Conservation (phyloP, 2,113 vertebrate genomes). For the Emydocephalus ijimae region DNA sequence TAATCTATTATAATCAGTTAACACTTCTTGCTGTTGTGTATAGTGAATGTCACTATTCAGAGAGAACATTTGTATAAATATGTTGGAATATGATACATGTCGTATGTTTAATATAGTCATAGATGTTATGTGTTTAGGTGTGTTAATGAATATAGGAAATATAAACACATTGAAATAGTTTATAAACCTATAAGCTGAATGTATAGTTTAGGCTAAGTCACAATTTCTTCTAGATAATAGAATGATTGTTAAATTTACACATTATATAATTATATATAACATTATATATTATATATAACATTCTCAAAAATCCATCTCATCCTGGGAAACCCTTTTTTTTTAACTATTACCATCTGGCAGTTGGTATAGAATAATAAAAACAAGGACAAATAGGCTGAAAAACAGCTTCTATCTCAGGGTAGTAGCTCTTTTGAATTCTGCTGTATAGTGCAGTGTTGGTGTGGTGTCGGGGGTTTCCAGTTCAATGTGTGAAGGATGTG, state of each 20-base stretch:
- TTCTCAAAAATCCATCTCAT: too few relatives aligned
- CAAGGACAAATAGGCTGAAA: too few relatives aligned
- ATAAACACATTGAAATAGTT: not conserved
- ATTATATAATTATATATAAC: not conserved
- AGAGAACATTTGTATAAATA: not conserved
- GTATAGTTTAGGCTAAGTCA: not conserved
- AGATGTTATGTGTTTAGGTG: not conserved
- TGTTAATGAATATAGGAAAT: not conserved
- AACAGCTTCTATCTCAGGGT: too few relatives aligned
- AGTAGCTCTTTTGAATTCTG: too few relatives aligned
- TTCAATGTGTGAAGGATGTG: too few relatives aligned
- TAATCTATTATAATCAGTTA: not conserved
- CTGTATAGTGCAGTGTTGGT: too few relatives aligned
- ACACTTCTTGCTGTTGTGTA: not conserved
- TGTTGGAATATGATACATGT: not conserved
- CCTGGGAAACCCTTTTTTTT: too few relatives aligned
- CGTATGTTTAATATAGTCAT: not conserved
- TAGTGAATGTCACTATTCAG: not conserved
- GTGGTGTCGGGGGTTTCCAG: too few relatives aligned
- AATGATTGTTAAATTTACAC: not conserved
- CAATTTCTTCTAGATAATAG: not conserved
- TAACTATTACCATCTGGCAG: too few relatives aligned
- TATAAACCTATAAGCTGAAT: not conserved
- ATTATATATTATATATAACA: too few relatives aligned
- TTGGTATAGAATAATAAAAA: too few relatives aligned